Evolutionary conservation across 1,140 invertebrate genomes (phyloP).

Genomic region (Lamellibrachia luymesi): DNA sequence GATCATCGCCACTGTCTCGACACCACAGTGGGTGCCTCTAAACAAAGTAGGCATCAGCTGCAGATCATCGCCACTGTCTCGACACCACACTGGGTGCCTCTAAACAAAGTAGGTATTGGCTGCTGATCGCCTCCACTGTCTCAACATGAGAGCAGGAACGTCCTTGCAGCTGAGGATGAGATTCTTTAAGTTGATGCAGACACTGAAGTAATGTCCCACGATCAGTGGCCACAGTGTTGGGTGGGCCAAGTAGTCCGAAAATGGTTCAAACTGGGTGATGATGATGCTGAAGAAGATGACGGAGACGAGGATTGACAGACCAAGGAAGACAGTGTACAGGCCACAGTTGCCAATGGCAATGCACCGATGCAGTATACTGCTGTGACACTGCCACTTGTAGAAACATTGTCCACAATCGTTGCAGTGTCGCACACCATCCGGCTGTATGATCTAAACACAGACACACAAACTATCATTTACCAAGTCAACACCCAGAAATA

Average conservation of each 20-base stretch:
- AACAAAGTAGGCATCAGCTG: background rate
- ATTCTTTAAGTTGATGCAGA: background rate
- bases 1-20: no score
- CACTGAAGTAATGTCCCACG: background rate
- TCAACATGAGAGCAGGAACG: background rate
- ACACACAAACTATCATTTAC: background rate
- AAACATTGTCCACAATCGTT: background rate
- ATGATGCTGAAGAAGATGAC: slow-evolving; percentile 8
- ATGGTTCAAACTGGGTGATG: background rate
- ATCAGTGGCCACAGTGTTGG: background rate
- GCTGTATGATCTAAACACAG: background rate
- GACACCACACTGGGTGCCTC: no score
- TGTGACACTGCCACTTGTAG: background rate
- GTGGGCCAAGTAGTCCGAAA: background rate
- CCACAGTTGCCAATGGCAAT: background rate
- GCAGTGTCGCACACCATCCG: background rate
- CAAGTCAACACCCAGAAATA: no score
- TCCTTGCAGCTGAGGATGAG: background rate
- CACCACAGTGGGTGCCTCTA: background rate
- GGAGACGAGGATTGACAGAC: slow-evolving; percentile 8
- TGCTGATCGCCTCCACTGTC: no score
- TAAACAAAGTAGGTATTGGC: no score
- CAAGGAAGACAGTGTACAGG: background rate
- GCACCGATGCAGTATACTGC: background rate
- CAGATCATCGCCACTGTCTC: no score